These are phyloP conservation scores for Ethmia dodecea DNA, from an alignment of 2,888 invertebrate species.

Conservation along the genomic window DNA sequence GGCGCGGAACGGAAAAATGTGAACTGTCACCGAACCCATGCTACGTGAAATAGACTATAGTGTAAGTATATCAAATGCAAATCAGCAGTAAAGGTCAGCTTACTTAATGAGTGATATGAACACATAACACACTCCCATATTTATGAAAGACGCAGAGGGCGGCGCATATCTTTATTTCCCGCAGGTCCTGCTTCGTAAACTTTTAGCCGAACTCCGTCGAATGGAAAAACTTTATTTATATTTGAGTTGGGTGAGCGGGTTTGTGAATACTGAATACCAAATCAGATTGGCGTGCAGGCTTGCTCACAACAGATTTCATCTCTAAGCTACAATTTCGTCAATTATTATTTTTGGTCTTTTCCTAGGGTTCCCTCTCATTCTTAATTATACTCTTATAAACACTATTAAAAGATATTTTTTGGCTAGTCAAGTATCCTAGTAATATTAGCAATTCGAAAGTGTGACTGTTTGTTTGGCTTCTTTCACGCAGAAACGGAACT, in stretches of 20 bases:
- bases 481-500: no score
- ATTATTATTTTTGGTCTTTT: neutral
- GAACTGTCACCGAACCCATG: no score
- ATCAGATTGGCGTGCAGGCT: constrained; percentile 39
- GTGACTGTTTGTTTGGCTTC: no score
- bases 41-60: no score
- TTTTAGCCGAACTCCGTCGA: constrained; percentile 50
- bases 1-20: no score
- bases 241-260: constrained; percentile 57
- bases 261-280: constrained; percentile 68
- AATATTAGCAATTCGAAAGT: no score
- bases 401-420: no score
- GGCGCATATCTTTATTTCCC: constrained; percentile 62
- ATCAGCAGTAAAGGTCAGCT: no score
- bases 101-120: constrained; percentile 22
- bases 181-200: constrained; percentile 50
- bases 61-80: no score
- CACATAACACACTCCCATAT: constrained; percentile 33
- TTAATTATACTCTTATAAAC: no score
- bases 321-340: constrained; percentile 9
- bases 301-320: constrained; percentile 8
- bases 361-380: no score
- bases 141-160: constrained; percentile 33
- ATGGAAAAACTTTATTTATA: constrained; percentile 72
- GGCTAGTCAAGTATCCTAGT: no score